Base-by-base conservation (phyloP, 2,888 invertebrate species). In the Leucophenga maculata region DNA sequence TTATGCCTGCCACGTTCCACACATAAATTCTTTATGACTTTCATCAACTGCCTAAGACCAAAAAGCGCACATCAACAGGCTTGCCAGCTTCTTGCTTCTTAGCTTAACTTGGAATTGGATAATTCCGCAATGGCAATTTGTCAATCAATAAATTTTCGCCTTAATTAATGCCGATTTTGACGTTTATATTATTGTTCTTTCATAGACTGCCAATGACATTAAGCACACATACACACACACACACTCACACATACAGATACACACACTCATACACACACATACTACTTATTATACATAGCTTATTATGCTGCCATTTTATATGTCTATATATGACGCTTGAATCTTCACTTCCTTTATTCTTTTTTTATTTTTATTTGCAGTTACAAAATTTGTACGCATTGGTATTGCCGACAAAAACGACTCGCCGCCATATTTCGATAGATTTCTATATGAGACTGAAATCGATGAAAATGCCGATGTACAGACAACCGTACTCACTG, bases 391-490 rank as follows among this genome's bases (percentile, higher is more conserved):
- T 91, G 97, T 97, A 90, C 96, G 97, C 81, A 97, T 98, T 90
- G 97, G 96, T 85, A 97, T 99, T 88, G 97, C 97, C 83, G 99
- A 99, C 91, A 97, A 97, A 91, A 99, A 99, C 93, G 99, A 99
- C 92, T 98, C 99, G 90, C 97, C 97, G 76, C 99, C 98, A 79
- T 96, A 96, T 90, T 99, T 99, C 91, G 97, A 97, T 91, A 97
- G 97, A 91, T 94, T 94, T 86, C 92, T 97, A 84, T 97, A 97
- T 90, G 96, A 96, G 90, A 97, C 98, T 86, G 97, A 97, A 90
- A 97, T 98, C 87, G 97, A 97, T 90, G 98, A 97, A 89, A 97
- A 97, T 93, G 97, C 97, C 89, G 97, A 97, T 87, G 95, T 97
- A 87, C 97, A 97, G 87, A 97, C 97, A 89, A 97, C 97, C 74